These are phyloP conservation scores for Grantiella picta DNA, from an alignment of 2,113 vertebrate genomes.

Conservation along the genomic window DNA sequence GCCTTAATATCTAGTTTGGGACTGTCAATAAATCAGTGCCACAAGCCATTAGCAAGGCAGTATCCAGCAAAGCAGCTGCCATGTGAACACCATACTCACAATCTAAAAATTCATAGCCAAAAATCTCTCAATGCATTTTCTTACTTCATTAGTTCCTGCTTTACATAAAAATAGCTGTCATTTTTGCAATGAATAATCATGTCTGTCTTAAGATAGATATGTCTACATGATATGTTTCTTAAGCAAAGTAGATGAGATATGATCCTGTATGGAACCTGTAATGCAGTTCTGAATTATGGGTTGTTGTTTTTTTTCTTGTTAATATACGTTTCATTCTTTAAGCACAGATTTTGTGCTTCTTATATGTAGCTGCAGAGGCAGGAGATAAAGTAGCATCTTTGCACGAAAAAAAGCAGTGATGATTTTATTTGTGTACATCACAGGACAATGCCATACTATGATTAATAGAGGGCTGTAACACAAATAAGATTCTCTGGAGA, in stretches of 20 bases:
- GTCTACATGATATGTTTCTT: neutral
- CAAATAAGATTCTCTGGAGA: neutral
- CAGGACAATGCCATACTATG: neutral
- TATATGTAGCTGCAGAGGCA: neutral
- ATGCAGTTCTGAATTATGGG: neutral
- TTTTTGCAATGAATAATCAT: conserved; percentile 6
- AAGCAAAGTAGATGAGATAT: conserved; percentile 10
- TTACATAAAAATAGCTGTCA: neutral
- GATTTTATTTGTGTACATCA: neutral
- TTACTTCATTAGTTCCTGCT: conserved; percentile 12
- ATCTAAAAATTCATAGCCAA: neutral
- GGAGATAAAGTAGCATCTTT: neutral
- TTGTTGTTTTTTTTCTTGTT: neutral
- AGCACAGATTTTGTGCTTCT: neutral
- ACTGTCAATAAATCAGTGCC: conserved; percentile 23
- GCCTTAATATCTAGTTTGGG: neutral
- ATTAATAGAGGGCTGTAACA: neutral
- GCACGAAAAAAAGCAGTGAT: neutral
- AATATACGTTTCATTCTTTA: neutral
- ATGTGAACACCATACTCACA: neutral
- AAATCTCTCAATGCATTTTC: conserved; percentile 3
- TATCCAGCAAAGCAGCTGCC: conserved; percentile 1
- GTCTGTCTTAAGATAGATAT: neutral
- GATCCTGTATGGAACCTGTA: neutral
- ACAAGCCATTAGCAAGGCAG: neutral